Evolutionary conservation across 2,888 invertebrate species (phyloP), one percentile per base, ranked within the genome.

Genomic region (Pseudanteris insignis): DNA sequence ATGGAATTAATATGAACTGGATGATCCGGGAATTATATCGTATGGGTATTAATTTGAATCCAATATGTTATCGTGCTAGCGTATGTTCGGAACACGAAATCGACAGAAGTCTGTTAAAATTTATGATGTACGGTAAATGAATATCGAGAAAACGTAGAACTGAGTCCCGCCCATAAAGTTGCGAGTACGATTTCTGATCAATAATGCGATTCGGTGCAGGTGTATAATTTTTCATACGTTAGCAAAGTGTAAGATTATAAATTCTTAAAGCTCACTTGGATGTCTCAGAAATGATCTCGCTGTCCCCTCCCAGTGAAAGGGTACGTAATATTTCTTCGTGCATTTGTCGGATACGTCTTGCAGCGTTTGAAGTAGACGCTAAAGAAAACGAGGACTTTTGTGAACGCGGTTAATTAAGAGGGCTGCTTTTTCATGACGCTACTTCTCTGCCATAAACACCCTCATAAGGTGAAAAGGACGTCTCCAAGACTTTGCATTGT

Each of bases 361-460:
- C 8, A 32, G 40, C 61, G 41, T 62, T 43, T 37, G 29, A 40
- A 61, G 51, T 58, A 64, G 48, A 44, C 44, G 44, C 36, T 50
- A 53, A 48, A 59, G 57, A 60, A 60, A 38, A 53, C 48, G 50
- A 53, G 62, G 60, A 59, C 51, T 64, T 55, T 43, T 58, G 46
- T 53, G 43, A 40, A 33, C 44, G 50, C 38, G 59, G 68, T 70
- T 70, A 71, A 72, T 72, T 71, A 70, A 65, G 63, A 65, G 70
- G 69, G 69, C 69, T 71, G 74, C 71, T 77, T 75, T 73, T 76
- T 76, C 70, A 70, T 63, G 68, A 64, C 44, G 48, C 60, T 71
- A 69, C 66, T 71, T 69, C 71, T 74, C 72, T 72, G 76, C 71
- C 73, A 73, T 73, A 72, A 77, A 75, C 76, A 76, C 64, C 65